Evolutionary conservation across 1,140 invertebrate genomes (phyloP).

Genomic region (Pseudoatta argentina): DNA sequence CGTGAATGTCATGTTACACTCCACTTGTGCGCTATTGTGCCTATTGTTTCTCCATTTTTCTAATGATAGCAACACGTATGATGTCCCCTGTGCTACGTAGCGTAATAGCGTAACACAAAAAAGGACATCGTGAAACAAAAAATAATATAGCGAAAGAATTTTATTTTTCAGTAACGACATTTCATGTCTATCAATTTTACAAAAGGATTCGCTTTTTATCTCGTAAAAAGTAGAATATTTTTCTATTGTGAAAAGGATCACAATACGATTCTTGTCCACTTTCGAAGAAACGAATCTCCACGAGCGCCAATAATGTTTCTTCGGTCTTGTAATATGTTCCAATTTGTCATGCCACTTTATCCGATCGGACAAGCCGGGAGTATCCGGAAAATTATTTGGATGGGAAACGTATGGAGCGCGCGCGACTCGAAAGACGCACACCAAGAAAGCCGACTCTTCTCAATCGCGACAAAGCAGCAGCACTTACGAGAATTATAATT

Average conservation of each 20-base stretch:
- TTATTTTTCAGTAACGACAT: neutral
- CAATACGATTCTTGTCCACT: conserved; percentile 15
- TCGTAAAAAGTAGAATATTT: neutral
- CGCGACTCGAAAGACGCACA: conserved; percentile 20
- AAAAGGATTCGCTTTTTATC: neutral
- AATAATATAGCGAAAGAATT: neutral
- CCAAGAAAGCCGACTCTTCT: conserved; percentile 2
- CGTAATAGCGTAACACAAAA: neutral
- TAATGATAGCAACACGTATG: neutral
- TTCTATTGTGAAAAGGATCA: neutral
- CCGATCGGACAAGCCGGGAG: neutral
- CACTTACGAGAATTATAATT: conserved; percentile 75
- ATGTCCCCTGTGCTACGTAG: no score
- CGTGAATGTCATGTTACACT: neutral
- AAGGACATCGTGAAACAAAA: neutral
- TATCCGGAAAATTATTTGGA: conserved; percentile 49
- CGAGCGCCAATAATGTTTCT: conserved; percentile 33
- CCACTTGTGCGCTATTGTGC: neutral
- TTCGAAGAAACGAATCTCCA: conserved; percentile 9
- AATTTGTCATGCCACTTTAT: conserved; percentile 51
- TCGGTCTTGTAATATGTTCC: conserved; percentile 49
- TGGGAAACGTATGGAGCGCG: conserved; percentile 7
- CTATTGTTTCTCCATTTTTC: neutral
- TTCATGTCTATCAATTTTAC: neutral
- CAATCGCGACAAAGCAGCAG: conserved; percentile 22